Evolutionary conservation across 2,888 invertebrate species (phyloP).

Genomic region (Dryobota labecula): DNA sequence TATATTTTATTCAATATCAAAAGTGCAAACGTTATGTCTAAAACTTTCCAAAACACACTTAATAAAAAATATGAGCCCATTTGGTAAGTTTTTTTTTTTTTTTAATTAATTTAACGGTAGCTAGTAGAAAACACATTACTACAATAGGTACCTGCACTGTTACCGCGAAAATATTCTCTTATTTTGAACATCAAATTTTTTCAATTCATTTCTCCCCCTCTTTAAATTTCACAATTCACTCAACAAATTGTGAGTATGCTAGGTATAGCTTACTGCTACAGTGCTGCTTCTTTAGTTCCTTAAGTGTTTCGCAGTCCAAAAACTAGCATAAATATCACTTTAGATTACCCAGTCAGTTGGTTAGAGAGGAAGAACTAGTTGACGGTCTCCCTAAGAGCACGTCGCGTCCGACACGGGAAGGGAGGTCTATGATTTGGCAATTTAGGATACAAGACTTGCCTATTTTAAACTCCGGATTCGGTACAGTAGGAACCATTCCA

Average conservation of each 20-base stretch:
- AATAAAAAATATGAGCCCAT: slow-evolving; percentile 75
- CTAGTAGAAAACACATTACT: slow-evolving; percentile 1
- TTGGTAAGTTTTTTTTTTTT: slow-evolving; percentile 72
- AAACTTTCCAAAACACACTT: slow-evolving; percentile 57
- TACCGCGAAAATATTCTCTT: not conserved
- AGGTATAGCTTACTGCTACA: not conserved
- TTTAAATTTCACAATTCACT: not conserved
- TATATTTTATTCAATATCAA: slow-evolving; percentile 10
- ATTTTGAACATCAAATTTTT: not conserved
- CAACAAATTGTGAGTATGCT: not conserved
- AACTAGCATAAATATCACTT: slow-evolving; percentile 38
- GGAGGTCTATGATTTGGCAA: slow-evolving; percentile 41
- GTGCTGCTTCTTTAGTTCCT: not conserved
- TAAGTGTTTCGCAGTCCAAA: not conserved
- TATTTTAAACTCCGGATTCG: slow-evolving; percentile 20
- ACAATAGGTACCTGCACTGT: not conserved
- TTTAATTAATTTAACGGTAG: not conserved
- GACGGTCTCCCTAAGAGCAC: slow-evolving; percentile 31
- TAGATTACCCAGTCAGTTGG: not conserved
- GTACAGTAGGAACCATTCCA: slow-evolving; percentile 1
- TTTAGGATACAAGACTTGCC: slow-evolving; percentile 26
- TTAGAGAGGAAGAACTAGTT: slow-evolving; percentile 73
- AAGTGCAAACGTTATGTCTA: slow-evolving; percentile 64
- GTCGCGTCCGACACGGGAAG: slow-evolving; percentile 28
- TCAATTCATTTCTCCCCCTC: not conserved